Conservation (phyloP, 2,888 invertebrate genomes). For the Drosophila rellima region DNA sequence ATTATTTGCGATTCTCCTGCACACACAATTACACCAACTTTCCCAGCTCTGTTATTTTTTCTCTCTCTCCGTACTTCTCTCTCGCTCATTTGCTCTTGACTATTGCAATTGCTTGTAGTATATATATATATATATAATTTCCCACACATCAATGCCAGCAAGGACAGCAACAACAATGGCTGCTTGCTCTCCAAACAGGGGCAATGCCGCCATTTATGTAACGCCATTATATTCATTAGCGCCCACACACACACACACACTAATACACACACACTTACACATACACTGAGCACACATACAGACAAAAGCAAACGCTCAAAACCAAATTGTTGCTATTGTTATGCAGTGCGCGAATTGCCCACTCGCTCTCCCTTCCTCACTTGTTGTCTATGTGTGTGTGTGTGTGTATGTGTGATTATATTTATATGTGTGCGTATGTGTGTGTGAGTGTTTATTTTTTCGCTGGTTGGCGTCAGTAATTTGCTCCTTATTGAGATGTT, state of each 20-base stretch:
- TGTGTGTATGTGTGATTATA: conserved; percentile 52
- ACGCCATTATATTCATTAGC: conserved; percentile 81
- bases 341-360: conserved; percentile 67
- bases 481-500: conserved; percentile 83
- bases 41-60: neutral
- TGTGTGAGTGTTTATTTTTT: conserved; percentile 57
- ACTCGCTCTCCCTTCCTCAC: neutral
- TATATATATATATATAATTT: conserved; percentile 59
- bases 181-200: conserved; percentile 38
- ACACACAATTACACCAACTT: conserved; percentile 38
- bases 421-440: conserved; percentile 47
- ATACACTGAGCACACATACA: conserved; percentile 17
- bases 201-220: conserved; percentile 70
- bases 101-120: conserved; percentile 48
- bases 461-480: conserved; percentile 78
- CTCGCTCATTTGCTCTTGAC: neutral
- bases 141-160: conserved; percentile 69
- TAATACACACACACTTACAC: conserved; percentile 22
- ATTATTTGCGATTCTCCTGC: conserved; percentile 68
- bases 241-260: conserved; percentile 40
- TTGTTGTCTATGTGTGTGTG: neutral
- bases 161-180: conserved; percentile 35
- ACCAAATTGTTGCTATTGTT: conserved; percentile 77
- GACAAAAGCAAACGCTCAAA: conserved; percentile 36
- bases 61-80: neutral